Conservation (phyloP, 2,113 vertebrate genomes). For the Solenodon paradoxus region DNA sequence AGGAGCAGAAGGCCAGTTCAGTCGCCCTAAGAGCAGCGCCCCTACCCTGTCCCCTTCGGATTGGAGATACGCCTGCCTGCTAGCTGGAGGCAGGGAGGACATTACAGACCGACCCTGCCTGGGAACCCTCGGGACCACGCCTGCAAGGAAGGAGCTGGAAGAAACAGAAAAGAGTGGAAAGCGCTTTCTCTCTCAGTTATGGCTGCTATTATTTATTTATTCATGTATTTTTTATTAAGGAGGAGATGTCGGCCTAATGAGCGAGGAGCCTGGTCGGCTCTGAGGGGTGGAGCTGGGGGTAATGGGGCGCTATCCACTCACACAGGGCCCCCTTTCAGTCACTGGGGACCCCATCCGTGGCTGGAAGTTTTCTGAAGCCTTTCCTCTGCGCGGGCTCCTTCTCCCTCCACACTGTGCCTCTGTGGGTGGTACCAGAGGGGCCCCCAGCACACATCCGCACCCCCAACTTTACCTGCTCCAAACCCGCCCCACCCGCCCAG, state of each 20-base stretch:
- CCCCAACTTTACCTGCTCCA: background rate
- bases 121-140: rapidly evolving
- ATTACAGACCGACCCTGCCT: background rate
- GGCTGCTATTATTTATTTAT: slow-evolving; percentile 73
- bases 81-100: background rate
- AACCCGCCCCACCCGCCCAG: rapidly evolving
- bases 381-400: background rate
- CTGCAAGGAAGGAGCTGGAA: slow-evolving; percentile 52
- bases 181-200: slow-evolving; percentile 46
- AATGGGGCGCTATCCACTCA: background rate
- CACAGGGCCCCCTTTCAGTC: background rate
- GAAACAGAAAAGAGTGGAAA: slow-evolving; percentile 58
- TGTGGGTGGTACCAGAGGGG: background rate
- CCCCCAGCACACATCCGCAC: background rate
- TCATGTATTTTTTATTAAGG: slow-evolving; percentile 75
- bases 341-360: rapidly evolving
- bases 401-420: background rate
- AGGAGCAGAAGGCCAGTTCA: background rate
- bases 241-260: slow-evolving; percentile 61
- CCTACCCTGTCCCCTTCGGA: background rate
- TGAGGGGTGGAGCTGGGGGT: background rate
- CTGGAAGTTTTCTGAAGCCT: background rate
- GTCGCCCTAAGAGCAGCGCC: background rate
- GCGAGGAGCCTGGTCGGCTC: background rate
- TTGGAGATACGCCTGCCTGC: background rate